These are phyloP conservation scores for Scolopax mira DNA, from an alignment of 2,113 vertebrate species.

Conservation along the genomic window DNA sequence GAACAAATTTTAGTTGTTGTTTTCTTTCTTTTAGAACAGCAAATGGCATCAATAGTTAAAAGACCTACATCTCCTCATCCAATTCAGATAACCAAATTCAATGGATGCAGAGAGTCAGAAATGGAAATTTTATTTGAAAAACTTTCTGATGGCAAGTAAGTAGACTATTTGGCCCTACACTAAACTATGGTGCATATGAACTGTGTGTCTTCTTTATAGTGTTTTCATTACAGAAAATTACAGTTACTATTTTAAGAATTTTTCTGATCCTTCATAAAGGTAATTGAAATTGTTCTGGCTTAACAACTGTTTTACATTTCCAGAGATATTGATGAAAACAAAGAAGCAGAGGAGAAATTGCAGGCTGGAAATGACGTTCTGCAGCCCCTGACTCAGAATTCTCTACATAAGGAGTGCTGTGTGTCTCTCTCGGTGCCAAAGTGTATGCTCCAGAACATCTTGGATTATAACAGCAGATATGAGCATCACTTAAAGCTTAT, in stretches of 20 bases:
- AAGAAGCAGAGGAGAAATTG: slow-evolving; percentile 63
- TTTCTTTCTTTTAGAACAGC: slow-evolving; percentile 57
- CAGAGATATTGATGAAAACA: slow-evolving; percentile 72
- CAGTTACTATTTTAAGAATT: background rate
- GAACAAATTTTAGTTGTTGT: background rate
- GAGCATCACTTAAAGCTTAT: slow-evolving; percentile 78
- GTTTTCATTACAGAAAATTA: background rate
- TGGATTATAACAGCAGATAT: slow-evolving; percentile 78
- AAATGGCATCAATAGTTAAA: background rate
- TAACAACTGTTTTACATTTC: background rate
- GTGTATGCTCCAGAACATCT: slow-evolving; percentile 75
- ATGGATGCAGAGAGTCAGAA: slow-evolving; percentile 23
- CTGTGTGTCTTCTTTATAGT: background rate
- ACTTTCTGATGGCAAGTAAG: slow-evolving; percentile 82
- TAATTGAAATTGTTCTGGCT: background rate
- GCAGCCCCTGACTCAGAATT: background rate
- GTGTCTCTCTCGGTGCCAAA: slow-evolving; percentile 73
- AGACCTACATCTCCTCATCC: slow-evolving; percentile 78
- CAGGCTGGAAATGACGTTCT: slow-evolving; percentile 1
- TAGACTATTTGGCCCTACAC: background rate
- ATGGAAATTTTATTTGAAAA: slow-evolving; percentile 77
- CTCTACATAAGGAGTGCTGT: background rate
- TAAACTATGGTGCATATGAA: background rate
- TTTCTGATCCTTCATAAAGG: background rate
- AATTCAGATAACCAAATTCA: slow-evolving; percentile 79